phyloP scores from a whole-genome alignment of 2,888 invertebrate species.

The Lomographa bimaculata region DNA sequence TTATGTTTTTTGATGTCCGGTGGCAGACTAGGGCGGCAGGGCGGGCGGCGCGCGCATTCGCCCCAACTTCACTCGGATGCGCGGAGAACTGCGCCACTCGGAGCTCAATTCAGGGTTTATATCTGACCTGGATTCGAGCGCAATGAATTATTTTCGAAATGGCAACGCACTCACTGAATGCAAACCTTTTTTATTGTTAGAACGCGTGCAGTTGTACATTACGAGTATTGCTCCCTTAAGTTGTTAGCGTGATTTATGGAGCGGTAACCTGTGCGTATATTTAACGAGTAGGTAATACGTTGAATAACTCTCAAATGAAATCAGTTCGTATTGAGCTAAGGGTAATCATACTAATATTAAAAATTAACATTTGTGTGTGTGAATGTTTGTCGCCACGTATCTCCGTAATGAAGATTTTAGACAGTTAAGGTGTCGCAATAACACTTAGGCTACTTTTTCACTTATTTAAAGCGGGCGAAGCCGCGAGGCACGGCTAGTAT shows the following conservation, averaged over 20 bases:
- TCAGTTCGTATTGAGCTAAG: too few relatives aligned
- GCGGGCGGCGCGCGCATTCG: conserved; percentile 51
- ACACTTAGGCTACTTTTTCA: too few relatives aligned
- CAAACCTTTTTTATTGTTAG: conserved; percentile 41
- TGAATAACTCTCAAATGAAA: too few relatives aligned
- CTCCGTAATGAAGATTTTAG: too few relatives aligned
- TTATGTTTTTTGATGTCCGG: conserved; percentile 31
- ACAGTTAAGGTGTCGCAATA: too few relatives aligned
- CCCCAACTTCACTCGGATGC: conserved; percentile 41
- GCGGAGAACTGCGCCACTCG: neutral
- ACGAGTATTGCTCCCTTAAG: conserved; percentile 1
- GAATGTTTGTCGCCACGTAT: too few relatives aligned
- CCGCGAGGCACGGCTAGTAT: too few relatives aligned
- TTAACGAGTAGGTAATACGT: too few relatives aligned
- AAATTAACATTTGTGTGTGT: too few relatives aligned
- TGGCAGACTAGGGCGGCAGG: conserved; percentile 45
- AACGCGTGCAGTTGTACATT: conserved; percentile 2
- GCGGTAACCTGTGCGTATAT: conserved; percentile 3
- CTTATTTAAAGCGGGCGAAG: too few relatives aligned
- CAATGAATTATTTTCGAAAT: conserved; percentile 77
- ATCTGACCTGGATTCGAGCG: conserved; percentile 66
- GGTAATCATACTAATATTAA: too few relatives aligned
- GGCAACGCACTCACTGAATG: conserved; percentile 64
- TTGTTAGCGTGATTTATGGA: neutral
- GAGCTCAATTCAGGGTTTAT: conserved; percentile 34